These are phyloP conservation scores for Caradrina kadenii DNA, from an alignment of 2,888 invertebrate species.

Conservation along the genomic window DNA sequence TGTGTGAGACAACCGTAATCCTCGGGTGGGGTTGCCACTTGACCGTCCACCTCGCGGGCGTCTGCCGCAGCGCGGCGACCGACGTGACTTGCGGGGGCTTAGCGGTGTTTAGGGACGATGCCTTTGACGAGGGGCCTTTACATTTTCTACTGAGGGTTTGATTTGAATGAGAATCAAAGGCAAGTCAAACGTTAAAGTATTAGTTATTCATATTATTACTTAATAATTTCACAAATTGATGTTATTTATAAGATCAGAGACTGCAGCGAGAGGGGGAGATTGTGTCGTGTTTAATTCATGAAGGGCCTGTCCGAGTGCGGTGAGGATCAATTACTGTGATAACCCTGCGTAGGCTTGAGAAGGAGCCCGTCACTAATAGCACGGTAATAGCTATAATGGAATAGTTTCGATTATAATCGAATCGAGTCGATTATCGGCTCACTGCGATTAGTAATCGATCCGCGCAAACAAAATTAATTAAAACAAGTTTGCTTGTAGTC, in stretches of 20 bases:
- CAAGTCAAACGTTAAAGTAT: slow-evolving; percentile 5
- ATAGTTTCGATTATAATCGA: slow-evolving; percentile 55
- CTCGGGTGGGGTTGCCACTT: slow-evolving; percentile 39
- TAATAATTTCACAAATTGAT: background rate
- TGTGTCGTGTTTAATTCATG: background rate
- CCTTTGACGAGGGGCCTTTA: background rate
- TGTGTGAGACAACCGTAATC: slow-evolving; percentile 50
- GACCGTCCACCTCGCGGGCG: background rate
- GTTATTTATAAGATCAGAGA: background rate
- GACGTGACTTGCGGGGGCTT: background rate
- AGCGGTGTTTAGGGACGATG: background rate
- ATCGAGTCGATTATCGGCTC: slow-evolving; percentile 57
- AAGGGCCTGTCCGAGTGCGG: background rate
- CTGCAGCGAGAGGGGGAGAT: background rate
- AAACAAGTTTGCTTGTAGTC: slow-evolving; percentile 35
- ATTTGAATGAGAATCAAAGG: background rate
- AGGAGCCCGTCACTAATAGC: slow-evolving; percentile 41
- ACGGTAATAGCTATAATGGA: slow-evolving; percentile 58
- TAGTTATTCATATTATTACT: background rate
- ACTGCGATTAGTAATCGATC: slow-evolving; percentile 52
- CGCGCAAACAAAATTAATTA: slow-evolving; percentile 53
- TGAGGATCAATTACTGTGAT: slow-evolving; percentile 6
- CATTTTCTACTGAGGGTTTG: background rate
- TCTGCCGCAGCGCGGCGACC: background rate
- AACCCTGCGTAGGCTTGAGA: slow-evolving; percentile 35